These are phyloP conservation scores for Coecobrya sp. DNA, from an alignment of 2,888 invertebrate species.

Conservation along the genomic window DNA sequence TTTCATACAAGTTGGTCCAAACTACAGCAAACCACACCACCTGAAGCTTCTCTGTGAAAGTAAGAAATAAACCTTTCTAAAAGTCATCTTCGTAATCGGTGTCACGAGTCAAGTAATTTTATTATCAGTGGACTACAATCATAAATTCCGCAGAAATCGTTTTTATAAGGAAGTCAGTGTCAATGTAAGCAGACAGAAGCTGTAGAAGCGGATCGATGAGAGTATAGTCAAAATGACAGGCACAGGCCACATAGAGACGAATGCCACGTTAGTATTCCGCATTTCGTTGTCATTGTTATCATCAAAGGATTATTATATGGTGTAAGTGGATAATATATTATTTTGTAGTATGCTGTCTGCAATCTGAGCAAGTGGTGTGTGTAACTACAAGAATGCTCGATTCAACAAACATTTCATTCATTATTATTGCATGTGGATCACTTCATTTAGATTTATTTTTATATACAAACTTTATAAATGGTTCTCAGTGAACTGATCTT, in stretches of 20 bases:
- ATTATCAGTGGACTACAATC: conserved; percentile 61
- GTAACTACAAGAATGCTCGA: conserved; percentile 22
- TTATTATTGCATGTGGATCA: conserved; percentile 24
- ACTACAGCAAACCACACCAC: background rate
- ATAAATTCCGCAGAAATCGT: conserved; percentile 73
- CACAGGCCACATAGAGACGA: conserved; percentile 24
- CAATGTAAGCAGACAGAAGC: conserved; percentile 66
- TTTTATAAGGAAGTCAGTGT: conserved; percentile 75
- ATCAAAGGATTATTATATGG: background rate
- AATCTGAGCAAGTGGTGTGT: conserved; percentile 3
- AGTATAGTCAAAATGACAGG: conserved; percentile 43
- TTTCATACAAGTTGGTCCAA: background rate
- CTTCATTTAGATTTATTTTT: conserved; percentile 47
- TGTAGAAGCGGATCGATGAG: background rate
- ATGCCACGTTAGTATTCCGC: conserved; percentile 45
- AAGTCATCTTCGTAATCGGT: conserved; percentile 79
- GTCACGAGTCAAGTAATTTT: conserved; percentile 76
- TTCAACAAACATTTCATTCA: conserved; percentile 17
- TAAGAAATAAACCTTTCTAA: conserved; percentile 71
- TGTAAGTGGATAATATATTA: conserved; percentile 31
- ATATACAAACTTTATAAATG: conserved; percentile 44
- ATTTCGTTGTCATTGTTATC: conserved; percentile 37
- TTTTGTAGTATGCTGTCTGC: conserved; percentile 17
- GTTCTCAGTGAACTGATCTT: conserved; percentile 42
- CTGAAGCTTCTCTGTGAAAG: conserved; percentile 66